Percentiles rank a stretch among this genome's conserved stretches.
These are phyloP conservation scores for Mycetomoellerius zeteki DNA, from an alignment of 1,140 invertebrate genomes.

Conservation along the genomic window DNA sequence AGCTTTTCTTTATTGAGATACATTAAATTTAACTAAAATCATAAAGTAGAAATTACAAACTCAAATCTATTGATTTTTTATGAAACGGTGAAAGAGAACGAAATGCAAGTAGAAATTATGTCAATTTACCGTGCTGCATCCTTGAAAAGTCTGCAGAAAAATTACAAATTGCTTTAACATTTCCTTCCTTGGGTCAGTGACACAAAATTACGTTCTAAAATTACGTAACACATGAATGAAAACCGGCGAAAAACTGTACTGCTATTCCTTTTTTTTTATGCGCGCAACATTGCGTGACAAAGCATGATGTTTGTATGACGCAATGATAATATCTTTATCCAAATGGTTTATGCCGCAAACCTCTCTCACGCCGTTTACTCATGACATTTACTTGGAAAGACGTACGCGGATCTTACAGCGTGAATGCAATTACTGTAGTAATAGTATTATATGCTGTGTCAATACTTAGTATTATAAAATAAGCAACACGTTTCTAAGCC, in stretches of 20 bases:
- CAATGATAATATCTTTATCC: conserved; percentile 39
- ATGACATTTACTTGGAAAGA: conserved; percentile 28
- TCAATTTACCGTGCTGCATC: neutral
- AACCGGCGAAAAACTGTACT: conserved; percentile 14
- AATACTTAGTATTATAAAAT: neutral
- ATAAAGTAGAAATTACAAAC: neutral
- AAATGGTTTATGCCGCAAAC: neutral
- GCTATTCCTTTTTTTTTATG: neutral
- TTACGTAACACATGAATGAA: conserved; percentile 32
- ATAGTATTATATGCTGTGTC: neutral
- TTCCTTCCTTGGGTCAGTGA: conserved; percentile 15
- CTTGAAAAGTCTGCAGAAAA: neutral
- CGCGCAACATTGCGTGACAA: conserved; percentile 26
- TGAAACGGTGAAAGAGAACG: neutral
- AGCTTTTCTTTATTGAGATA: neutral
- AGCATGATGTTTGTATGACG: conserved; percentile 16
- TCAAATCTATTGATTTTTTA: neutral
- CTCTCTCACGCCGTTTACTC: conserved; percentile 36
- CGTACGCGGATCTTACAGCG: neutral
- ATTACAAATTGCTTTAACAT: neutral
- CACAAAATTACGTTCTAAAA: neutral
- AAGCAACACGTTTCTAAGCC: neutral
- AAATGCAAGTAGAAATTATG: neutral
- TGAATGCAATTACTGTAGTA: neutral
- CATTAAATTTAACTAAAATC: conserved; percentile 3